Conservation (phyloP, 2,888 invertebrate genomes). For the Ochropleura plecta region DNA sequence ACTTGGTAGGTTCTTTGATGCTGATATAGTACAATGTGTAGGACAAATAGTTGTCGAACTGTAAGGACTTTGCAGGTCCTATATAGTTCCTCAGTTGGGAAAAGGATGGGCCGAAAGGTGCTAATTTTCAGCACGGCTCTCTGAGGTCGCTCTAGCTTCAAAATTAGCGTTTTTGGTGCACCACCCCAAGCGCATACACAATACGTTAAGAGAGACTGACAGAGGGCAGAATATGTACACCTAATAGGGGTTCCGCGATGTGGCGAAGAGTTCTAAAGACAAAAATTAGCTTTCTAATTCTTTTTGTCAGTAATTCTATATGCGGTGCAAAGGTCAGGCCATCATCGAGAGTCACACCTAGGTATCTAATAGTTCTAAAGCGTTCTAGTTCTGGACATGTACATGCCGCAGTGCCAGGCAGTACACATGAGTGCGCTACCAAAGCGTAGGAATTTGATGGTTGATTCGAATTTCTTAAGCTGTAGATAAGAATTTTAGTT, state of each 20-base stretch:
- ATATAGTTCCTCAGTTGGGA: not conserved
- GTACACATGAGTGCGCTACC: not conserved
- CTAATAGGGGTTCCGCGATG: not conserved
- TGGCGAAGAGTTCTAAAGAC: not conserved
- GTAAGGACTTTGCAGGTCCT: not conserved
- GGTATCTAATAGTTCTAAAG: not conserved
- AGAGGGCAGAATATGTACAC: conserved; percentile 1
- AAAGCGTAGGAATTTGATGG: not conserved
- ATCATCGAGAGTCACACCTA: not conserved
- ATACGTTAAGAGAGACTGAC: conserved; percentile 5
- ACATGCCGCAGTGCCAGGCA: not conserved
- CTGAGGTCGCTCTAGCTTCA: conserved; percentile 3
- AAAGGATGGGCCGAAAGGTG: not conserved
- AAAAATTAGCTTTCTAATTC: conserved; percentile 1
- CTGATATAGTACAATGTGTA: not conserved
- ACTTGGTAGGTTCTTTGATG: not conserved
- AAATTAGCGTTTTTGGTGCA: not conserved
- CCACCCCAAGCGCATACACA: not conserved
- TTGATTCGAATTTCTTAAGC: conserved; percentile 3
- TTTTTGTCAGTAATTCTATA: not conserved
- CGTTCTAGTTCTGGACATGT: not conserved
- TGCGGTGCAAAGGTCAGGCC: not conserved
- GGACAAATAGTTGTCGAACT: not conserved
- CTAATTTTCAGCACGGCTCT: not conserved
- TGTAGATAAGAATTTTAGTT: not conserved